Evolutionary conservation across 2,113 vertebrate genomes (phyloP), one percentile per base, ranked within the genome.

Genomic region (Clarias gariepinus): DNA sequence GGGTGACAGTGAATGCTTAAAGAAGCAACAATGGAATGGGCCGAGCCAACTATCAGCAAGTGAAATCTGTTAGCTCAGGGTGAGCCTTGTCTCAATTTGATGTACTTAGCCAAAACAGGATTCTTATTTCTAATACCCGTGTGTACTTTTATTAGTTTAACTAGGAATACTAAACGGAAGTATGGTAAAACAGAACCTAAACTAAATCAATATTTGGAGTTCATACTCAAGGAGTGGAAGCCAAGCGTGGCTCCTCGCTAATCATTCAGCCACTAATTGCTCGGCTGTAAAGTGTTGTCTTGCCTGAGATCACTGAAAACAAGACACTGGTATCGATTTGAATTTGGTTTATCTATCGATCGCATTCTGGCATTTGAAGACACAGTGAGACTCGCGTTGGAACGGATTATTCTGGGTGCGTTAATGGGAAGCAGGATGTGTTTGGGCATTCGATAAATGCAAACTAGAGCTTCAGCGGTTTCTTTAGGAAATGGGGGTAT

Each of bases 281-380:
- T 25, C 1, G 5, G 30, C 15, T 61, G 57, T 60, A 21, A 80
- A 36, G 78, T 2, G 4, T 57, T 28, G 28, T 19, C 55, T 1
- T 23, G 21, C 19, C 58, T 41, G 57, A 7, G 36, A 41, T 36
- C 9, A 25, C 15, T 25, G 21, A 30, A 19, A 36, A 36, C 11
- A 30, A 61, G 78, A 61, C 11, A 4, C 8, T 1, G 57, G 57
- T 41, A 81, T 61, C 2, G 28, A 60, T 58, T 60, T 36, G 57
- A 80, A 36, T 61, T 33, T 23, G 23, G 55, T 80, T 80, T 80
- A 80, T 60, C 57, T 80, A 60, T 36, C 36, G 55, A 80, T 60
- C 18, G 3, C 28, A 33, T 61, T 36, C 28, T 33, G 57, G 57
- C 55, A 33, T 58, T 18, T 78, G 52, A 78, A 57, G 30, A 19